These are phyloP conservation scores for Hirundichthys speculiger DNA, from an alignment of 2,113 vertebrate species.

Conservation along the genomic window DNA sequence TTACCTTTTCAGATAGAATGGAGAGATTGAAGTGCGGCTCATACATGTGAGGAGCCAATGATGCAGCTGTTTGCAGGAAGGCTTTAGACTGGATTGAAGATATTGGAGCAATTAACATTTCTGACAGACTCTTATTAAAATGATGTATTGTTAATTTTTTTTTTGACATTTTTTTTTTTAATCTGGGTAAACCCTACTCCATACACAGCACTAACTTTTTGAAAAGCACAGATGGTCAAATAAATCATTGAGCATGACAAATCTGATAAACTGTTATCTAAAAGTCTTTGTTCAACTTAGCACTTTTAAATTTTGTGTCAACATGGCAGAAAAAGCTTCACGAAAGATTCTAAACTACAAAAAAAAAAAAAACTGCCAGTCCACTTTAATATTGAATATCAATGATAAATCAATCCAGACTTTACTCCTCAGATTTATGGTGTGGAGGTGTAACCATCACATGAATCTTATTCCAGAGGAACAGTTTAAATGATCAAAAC, in stretches of 20 bases:
- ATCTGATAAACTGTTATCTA: no score
- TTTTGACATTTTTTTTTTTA: no score
- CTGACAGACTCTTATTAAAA: background rate
- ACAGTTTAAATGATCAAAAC: background rate
- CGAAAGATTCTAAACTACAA: background rate
- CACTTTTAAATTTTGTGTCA: background rate
- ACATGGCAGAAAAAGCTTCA: background rate
- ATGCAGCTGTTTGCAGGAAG: slow-evolving; percentile 91
- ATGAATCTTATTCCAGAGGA: background rate
- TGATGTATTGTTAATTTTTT: no score
- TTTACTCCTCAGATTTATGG: background rate
- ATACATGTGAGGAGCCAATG: slow-evolving; percentile 92
- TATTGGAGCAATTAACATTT: background rate
- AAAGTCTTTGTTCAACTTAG: no score
- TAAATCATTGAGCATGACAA: no score
- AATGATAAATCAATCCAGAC: no score
- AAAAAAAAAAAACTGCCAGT: no score
- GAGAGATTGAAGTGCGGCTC: slow-evolving; percentile 96
- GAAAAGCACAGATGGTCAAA: no score
- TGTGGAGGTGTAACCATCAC: background rate
- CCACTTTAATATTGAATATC: no score
- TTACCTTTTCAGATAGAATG: slow-evolving; percentile 93
- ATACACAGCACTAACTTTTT: no score
- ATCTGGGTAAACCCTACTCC: no score
- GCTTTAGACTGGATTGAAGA: slow-evolving; percentile 85